Evolutionary conservation across 2,113 vertebrate species (phyloP).

Genomic region (Spizaetus ornatus): DNA sequence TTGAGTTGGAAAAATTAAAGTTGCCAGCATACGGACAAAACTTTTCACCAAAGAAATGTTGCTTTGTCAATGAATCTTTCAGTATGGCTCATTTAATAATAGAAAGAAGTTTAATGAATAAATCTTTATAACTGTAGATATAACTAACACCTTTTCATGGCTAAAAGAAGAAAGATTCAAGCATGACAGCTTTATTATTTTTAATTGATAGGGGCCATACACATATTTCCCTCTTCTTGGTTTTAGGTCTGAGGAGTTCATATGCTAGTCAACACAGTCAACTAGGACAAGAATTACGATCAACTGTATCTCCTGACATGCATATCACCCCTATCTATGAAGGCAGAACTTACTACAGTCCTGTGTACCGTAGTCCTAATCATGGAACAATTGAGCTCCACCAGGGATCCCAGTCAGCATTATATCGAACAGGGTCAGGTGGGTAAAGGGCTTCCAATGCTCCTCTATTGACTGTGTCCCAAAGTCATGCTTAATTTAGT

Average conservation of each 20-base stretch:
- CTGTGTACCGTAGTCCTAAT: conserved; percentile 87
- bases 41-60: background rate
- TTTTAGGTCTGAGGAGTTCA: conserved; percentile 86
- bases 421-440: conserved; percentile 90
- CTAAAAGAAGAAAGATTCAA: background rate
- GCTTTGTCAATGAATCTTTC: background rate
- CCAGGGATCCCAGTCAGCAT: conserved; percentile 81
- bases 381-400: conserved; percentile 76
- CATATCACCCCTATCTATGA: conserved; percentile 96
- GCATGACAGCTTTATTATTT: background rate
- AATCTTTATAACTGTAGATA: background rate
- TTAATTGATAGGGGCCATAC: accelerated
- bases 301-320: conserved; percentile 87
- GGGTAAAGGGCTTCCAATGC: background rate
- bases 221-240: background rate
- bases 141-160: background rate
- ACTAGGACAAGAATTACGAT: conserved; percentile 85
- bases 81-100: background rate
- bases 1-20: background rate
- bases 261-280: conserved; percentile 94
- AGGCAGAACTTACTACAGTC: conserved; percentile 88
- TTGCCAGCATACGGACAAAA: background rate
- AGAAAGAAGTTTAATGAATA: background rate
- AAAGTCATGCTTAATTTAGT: accelerated
- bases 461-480: background rate